Evolutionary conservation across 1,140 invertebrate species (phyloP), one percentile per base, ranked within the genome.

Genomic region (Globodera rostochiensis): DNA sequence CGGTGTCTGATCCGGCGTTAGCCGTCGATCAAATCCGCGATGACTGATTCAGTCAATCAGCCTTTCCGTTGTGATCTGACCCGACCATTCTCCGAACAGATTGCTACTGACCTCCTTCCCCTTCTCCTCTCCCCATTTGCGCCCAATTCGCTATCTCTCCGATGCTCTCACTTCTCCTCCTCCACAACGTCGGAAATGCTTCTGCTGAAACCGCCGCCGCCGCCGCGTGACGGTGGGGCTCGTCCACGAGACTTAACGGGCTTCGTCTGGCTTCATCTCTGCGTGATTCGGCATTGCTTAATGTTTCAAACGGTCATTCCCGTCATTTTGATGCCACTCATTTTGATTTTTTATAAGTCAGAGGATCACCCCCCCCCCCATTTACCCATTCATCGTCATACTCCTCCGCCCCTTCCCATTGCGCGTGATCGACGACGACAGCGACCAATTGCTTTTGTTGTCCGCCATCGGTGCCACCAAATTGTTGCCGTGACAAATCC

Each of bases 401-500:
- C 57, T 64, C 57, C 57, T 13, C 57, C 57, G 57, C 5, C 57
- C 57, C 15, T 64, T 64, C 57, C 57, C 57, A n/a, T 15, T 15
- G 13, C 57, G 57, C 6, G 57, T 15, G 15, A 64, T 64, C 19
- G 57, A 64, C 13, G 15, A 64, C 5, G 57, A 19, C 53, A 53
- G 53, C 13, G 57, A 64, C 57, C 57, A 64, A 15, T 64, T 15
- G 45, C 19, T 76, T 76, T 76, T 21, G 46, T 45, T 21, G 50
- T 76, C 36, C 53, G 25, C 74, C 19, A 76, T 57, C n/a, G 74
- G 74, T 36, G 46, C 74, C 15, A 76, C 66, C 66, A 76, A 76
- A 76, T 76, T 76, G 66, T 7, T 76, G 49, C 74, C 66, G 53
- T 76, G 74, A 49, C 74, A 76, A 46, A 76, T 76, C n/a, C 74